Base-by-base conservation (phyloP, 2,888 invertebrate species). In the Crioceris asparagi region DNA sequence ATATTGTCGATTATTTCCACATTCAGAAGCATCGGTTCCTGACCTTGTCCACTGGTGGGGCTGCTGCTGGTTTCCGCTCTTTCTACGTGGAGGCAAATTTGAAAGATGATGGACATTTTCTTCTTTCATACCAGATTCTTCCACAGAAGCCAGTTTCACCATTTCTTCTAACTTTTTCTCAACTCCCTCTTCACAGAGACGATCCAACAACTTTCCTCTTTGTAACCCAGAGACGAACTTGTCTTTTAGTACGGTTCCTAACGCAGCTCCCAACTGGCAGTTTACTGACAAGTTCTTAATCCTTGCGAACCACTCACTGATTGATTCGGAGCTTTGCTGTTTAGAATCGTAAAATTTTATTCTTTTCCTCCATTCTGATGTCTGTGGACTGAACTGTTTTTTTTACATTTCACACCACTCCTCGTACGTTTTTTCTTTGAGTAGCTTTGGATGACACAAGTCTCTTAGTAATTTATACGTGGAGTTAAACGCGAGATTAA, bases 281-380 rank as follows among this genome's bases (percentile, higher is more conserved):
- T n/a, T n/a, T n/a, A n/a, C n/a, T n/a, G n/a, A n/a, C n/a, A 44
- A 31, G 31, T 41, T 47, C 17, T 47, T 46, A 6, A 52, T 40
- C 26, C 48, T 19, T 11, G 44, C 46, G 36, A 41, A 46, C 40
- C 40, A 52, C 17, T 43, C 36, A 8, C 32, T 44, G 3, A 50
- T 40, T 2, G 40, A 31, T 37, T 50, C 47, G 16, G 29, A 27
- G 6, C 30, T 19, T 17, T 32, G 33, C 42, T n/a, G n/a, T n/a
- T n/a, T n/a, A n/a, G n/a, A n/a, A n/a, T n/a, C n/a, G n/a, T n/a
- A n/a, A n/a, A n/a, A n/a, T n/a, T n/a, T n/a, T n/a, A n/a, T n/a
- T n/a, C n/a, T n/a, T n/a, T n/a, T n/a, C n/a, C n/a, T n/a, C n/a
- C n/a, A n/a, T n/a, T n/a, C n/a, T n/a, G n/a, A n/a, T n/a, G n/a